These are phyloP conservation scores for Crypturellus tataupa DNA, from an alignment of 2,797 vertebrate genomes.

Conservation along the genomic window DNA sequence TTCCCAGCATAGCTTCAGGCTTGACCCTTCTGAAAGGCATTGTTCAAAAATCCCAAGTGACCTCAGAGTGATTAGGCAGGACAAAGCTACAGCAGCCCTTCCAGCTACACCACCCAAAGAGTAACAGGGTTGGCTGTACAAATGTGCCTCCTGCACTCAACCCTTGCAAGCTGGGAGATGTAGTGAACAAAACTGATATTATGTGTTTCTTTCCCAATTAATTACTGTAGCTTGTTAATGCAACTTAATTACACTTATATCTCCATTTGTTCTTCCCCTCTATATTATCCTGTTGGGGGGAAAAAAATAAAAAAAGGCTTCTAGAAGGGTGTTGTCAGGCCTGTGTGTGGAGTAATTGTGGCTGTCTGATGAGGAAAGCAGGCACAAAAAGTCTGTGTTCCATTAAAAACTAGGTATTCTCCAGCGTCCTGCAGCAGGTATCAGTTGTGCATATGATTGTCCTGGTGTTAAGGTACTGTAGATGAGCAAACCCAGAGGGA, in stretches of 20 bases:
- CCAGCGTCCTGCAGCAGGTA: neutral
- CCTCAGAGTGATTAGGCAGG: neutral
- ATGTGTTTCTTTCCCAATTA: slow-evolving; percentile 7
- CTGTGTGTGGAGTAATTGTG: neutral
- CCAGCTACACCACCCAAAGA: neutral
- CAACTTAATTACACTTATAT: slow-evolving; percentile 28
- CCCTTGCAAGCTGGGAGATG: neutral
- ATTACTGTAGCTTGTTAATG: slow-evolving; percentile 56
- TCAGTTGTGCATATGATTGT: neutral
- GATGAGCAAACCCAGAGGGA: neutral
- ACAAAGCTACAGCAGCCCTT: neutral
- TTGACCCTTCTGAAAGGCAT: neutral
- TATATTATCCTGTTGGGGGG: neutral
- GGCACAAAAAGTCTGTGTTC: neutral
- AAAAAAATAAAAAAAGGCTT: neutral
- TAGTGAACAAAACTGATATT: neutral
- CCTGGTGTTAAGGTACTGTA: neutral
- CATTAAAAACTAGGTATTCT: neutral
- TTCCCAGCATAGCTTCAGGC: neutral
- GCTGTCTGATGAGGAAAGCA: neutral
- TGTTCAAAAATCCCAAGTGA: neutral
- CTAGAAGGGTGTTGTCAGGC: neutral
- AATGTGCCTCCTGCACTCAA: neutral
- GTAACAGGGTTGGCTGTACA: neutral
- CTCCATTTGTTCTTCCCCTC: neutral